phyloP scores from a whole-genome alignment of 2,888 invertebrate species.

The Xestia xanthographa region DNA sequence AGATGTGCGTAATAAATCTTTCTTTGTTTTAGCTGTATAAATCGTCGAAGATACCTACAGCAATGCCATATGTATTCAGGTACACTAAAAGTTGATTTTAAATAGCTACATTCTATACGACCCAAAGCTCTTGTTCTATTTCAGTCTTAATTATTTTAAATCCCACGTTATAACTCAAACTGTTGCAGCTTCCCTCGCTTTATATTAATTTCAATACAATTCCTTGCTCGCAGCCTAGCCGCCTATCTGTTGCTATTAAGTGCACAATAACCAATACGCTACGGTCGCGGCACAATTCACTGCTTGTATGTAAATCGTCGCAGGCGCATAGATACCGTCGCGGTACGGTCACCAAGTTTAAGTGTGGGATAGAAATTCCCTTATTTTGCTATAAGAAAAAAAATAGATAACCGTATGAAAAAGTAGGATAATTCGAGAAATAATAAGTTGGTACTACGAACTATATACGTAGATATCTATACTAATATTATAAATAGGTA shows the following conservation, averaged over 20 bases:
- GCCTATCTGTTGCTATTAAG: slow-evolving; percentile 50
- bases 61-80: too few species aligned
- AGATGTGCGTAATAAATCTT: background rate
- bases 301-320: slow-evolving; percentile 66
- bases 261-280: slow-evolving; percentile 64
- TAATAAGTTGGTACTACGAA: background rate
- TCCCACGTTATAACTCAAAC: slow-evolving; percentile 50
- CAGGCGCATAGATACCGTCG: slow-evolving; percentile 57
- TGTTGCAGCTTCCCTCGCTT: slow-evolving; percentile 1
- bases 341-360: slow-evolving; percentile 20
- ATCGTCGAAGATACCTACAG: background rate
- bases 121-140: background rate
- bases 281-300: slow-evolving; percentile 55
- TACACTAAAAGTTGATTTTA: background rate
- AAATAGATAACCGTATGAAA: background rate
- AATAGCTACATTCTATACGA: background rate
- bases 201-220: slow-evolving; percentile 58
- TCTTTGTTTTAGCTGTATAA: background rate
- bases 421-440: background rate
- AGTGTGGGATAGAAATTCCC: background rate
- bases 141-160: slow-evolving; percentile 3
- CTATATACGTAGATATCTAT: too few species aligned
- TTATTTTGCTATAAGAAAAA: background rate
- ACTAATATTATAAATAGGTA: too few species aligned
- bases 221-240: background rate